Conservation (phyloP, 2,888 invertebrate genomes). For the Caenorhabditis becei region DNA sequence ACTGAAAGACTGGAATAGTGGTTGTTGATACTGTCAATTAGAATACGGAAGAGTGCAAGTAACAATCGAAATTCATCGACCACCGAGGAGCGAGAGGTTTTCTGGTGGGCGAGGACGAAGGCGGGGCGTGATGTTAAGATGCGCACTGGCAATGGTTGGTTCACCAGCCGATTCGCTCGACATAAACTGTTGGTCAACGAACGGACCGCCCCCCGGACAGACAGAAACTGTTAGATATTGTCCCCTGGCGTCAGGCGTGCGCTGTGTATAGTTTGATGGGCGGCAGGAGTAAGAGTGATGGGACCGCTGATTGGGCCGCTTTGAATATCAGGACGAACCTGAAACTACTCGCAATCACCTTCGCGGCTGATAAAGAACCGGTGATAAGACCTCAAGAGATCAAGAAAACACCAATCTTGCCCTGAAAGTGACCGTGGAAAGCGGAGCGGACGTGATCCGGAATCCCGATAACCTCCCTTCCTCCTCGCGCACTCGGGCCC, state of each 20-base stretch:
- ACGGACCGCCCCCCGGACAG: constrained; percentile 46
- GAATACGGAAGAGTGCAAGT: constrained; percentile 10
- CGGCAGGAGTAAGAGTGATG: constrained; percentile 10
- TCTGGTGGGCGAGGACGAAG: constrained; percentile 47
- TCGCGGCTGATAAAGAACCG: constrained; percentile 24
- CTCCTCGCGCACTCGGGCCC: not conserved
- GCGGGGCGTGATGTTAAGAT: constrained; percentile 55
- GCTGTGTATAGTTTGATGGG: constrained; percentile 38
- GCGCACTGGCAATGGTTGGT: constrained; percentile 48
- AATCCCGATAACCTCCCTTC: constrained; percentile 9
- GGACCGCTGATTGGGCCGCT: constrained; percentile 28
- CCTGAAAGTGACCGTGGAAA: not conserved
- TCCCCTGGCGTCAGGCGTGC: constrained; percentile 4
- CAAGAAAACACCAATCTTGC: constrained; percentile 39
- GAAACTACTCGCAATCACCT: constrained; percentile 33
- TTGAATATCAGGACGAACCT: constrained; percentile 34
- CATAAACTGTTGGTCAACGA: constrained; percentile 56
- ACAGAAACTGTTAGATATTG: constrained; percentile 30
- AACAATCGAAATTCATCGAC: constrained; percentile 46
- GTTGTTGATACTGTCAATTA: no score
- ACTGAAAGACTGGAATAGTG: no score
- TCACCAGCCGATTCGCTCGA: constrained; percentile 49
- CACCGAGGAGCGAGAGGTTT: constrained; percentile 55
- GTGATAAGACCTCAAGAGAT: constrained; percentile 41
- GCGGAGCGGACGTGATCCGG: constrained; percentile 18